Conservation (phyloP, 2,888 invertebrate genomes). For the Papilio demoleus region DNA sequence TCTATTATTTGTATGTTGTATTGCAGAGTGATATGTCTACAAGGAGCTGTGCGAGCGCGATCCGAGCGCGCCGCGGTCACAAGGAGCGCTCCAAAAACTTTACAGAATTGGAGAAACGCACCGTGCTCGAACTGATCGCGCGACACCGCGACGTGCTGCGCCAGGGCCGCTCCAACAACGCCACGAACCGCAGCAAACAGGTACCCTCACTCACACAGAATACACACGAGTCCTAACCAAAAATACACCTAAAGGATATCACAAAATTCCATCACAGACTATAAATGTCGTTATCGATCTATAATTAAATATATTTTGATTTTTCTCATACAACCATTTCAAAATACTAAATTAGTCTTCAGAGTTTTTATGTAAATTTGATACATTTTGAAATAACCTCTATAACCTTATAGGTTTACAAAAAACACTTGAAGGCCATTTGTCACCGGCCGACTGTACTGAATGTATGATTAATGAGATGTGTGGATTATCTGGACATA, state of each 20-base stretch:
- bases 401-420: not conserved
- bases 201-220: slow-evolving; percentile 49
- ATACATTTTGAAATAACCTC: not conserved
- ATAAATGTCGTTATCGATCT: not conserved
- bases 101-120: slow-evolving; percentile 80
- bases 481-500: not conserved
- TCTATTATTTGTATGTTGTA: not conserved
- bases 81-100: slow-evolving; percentile 82
- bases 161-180: slow-evolving; percentile 82
- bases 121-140: slow-evolving; percentile 79
- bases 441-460: slow-evolving; percentile 3
- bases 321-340: too few relatives aligned
- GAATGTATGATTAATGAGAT: slow-evolving; percentile 31
- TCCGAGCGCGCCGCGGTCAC: slow-evolving; percentile 79
- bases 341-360: too few relatives aligned
- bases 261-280: too few relatives aligned
- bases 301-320: too few relatives aligned
- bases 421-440: not conserved
- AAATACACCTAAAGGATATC: too few relatives aligned
- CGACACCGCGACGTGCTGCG: slow-evolving; percentile 79
- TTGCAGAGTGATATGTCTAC: slow-evolving; percentile 78
- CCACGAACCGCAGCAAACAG: slow-evolving; percentile 81
- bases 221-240: too few relatives aligned
- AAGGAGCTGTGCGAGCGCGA: slow-evolving; percentile 67
- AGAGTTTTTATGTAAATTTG: too few relatives aligned